These are phyloP conservation scores for Casuarius casuarius DNA, from an alignment of 2,113 vertebrate species.

Conservation along the genomic window DNA sequence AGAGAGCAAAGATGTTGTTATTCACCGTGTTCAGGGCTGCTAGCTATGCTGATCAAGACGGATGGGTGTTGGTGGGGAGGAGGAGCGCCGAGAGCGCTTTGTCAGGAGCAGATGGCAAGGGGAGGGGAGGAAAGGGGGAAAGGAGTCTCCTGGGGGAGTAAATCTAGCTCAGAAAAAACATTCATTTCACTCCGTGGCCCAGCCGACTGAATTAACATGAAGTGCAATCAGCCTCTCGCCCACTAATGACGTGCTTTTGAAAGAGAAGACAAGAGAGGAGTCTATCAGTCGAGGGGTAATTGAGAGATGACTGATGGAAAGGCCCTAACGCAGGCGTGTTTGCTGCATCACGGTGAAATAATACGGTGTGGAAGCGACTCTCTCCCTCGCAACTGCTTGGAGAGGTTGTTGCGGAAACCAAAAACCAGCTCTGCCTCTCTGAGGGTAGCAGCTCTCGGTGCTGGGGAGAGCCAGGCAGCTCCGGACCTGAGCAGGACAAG, in stretches of 20 bases:
- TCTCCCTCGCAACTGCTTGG: not conserved
- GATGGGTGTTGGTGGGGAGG: not conserved
- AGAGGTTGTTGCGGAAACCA: not conserved
- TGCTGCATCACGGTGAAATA: rapidly evolving
- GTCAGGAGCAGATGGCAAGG: slow-evolving; percentile 10
- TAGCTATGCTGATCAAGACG: not conserved
- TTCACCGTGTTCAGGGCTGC: rapidly evolving
- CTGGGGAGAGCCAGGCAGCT: not conserved
- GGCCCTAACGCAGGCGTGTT: not conserved
- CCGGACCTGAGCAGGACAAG: not conserved
- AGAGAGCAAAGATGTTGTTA: not conserved
- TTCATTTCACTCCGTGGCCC: not conserved
- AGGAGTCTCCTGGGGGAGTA: not conserved
- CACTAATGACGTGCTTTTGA: not conserved
- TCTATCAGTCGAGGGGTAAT: not conserved
- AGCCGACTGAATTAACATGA: not conserved
- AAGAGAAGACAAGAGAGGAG: not conserved
- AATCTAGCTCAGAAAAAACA: not conserved
- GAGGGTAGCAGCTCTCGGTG: not conserved
- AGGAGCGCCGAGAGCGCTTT: not conserved
- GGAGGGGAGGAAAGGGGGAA: not conserved
- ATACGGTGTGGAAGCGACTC: not conserved
- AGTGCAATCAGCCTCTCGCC: not conserved
- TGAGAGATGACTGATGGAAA: not conserved
- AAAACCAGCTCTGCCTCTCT: rapidly evolving